Evolutionary conservation across 2,113 vertebrate genomes (phyloP).

Genomic region (Phaethon lepturus): DNA sequence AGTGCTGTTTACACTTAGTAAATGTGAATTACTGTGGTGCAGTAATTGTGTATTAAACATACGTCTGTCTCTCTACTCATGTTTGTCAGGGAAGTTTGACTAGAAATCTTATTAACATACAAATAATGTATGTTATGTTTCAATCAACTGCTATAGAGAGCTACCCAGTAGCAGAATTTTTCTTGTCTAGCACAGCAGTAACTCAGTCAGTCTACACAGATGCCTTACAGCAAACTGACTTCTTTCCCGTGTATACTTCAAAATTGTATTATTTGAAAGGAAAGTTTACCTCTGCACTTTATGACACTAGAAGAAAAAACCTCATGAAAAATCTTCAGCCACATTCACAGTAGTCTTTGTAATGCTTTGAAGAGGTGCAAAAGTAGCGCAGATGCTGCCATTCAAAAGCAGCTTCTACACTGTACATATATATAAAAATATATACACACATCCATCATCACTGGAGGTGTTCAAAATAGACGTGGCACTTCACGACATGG

Average conservation of each 20-base stretch:
- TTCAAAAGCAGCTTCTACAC: not conserved
- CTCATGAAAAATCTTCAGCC: not conserved
- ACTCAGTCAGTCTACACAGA: not conserved
- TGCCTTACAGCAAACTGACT: not conserved
- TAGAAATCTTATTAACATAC: constrained; percentile 4
- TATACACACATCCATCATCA: fast-evolving
- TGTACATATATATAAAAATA: fast-evolving
- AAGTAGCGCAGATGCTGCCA: not conserved
- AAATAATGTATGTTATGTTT: constrained; percentile 35
- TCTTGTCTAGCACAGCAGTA: not conserved
- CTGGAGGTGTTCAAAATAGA: no score
- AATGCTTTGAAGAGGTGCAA: fast-evolving
- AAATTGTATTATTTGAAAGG: not conserved
- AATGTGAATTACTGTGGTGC: not conserved
- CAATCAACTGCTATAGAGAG: not conserved
- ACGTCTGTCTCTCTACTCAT: not conserved
- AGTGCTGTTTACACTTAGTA: not conserved
- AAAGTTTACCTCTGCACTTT: not conserved
- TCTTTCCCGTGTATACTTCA: not conserved
- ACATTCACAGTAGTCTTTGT: fast-evolving
- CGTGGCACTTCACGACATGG: no score
- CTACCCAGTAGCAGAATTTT: not conserved
- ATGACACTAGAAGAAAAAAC: not conserved
- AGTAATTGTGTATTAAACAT: not conserved
- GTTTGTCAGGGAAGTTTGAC: not conserved